Evolutionary conservation across 1,140 invertebrate species (phyloP).

Genomic region (Streblospio benedicti): DNA sequence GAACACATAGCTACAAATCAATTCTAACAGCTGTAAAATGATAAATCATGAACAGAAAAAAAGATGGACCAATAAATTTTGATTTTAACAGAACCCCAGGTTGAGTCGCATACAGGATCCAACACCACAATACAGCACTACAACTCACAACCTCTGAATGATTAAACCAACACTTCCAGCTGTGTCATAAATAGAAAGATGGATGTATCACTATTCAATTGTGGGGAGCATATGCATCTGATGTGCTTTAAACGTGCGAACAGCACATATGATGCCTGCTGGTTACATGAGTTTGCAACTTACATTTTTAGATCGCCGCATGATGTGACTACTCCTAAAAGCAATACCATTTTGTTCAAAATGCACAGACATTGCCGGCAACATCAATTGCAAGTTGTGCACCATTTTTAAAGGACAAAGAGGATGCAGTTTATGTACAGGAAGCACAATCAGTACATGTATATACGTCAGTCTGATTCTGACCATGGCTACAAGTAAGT

Average conservation of each 20-base stretch:
- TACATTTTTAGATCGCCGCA: no score
- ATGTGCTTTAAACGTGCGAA: no score
- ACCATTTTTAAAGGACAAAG: background rate
- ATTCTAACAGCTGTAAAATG: background rate
- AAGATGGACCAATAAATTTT: no score
- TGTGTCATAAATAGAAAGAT: background rate
- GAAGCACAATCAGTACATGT: constrained; percentile 4
- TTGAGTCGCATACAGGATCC: background rate
- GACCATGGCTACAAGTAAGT: background rate
- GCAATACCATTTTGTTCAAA: no score
- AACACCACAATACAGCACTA: background rate
- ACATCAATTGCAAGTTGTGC: background rate
- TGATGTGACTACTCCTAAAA: no score
- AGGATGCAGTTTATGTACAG: background rate
- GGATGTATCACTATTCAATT: no score
- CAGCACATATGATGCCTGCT: no score
- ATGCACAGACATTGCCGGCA: background rate
- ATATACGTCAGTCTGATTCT: background rate
- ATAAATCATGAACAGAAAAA: no score
- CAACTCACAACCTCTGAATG: background rate
- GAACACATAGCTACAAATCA: constrained; percentile 63
- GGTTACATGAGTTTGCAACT: no score
- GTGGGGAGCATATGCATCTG: no score
- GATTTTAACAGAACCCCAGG: constrained; percentile 1
- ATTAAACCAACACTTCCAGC: background rate